phyloP scores from a whole-genome alignment of 2,113 vertebrate species.

The Antennarius striatus region DNA sequence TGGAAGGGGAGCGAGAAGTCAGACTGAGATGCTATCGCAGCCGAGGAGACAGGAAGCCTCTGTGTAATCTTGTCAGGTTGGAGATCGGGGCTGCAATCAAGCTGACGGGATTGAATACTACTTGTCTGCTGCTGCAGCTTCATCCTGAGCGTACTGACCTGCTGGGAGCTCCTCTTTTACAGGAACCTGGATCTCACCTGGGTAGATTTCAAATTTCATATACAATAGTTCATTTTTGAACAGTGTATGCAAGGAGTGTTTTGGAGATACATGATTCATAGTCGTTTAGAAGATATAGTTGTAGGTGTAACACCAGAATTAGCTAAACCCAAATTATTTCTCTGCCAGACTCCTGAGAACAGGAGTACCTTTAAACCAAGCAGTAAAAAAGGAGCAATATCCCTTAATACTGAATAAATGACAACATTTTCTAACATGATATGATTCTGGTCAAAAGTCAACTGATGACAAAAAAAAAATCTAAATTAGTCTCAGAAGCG shows the following conservation, averaged over 20 bases:
- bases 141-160: slow-evolving; percentile 10
- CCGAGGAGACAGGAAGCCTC: slow-evolving; percentile 76
- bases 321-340: slow-evolving; percentile 29
- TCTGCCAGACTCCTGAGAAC: neutral
- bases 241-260: no score
- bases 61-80: slow-evolving; percentile 78
- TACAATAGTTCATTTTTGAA: no score
- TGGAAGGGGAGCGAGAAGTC: slow-evolving; percentile 60
- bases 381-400: slow-evolving; percentile 26
- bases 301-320: slow-evolving; percentile 11
- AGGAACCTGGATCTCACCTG: slow-evolving; percentile 32
- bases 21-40: slow-evolving; percentile 74
- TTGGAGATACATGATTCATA: no score
- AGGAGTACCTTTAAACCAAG: slow-evolving; percentile 8
- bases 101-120: slow-evolving; percentile 43
- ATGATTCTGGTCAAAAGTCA: slow-evolving; percentile 10
- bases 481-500: slow-evolving; percentile 25
- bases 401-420: slow-evolving; percentile 39
- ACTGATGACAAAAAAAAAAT: slow-evolving; percentile 20
- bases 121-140: slow-evolving; percentile 42
- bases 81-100: slow-evolving; percentile 66
- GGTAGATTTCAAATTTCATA: neutral
- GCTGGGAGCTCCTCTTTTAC: slow-evolving; percentile 1
- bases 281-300: no score
- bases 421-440: slow-evolving; percentile 7